Evolutionary conservation across 2,113 vertebrate species (phyloP), one percentile per base, ranked within the genome.

Genomic region (Struthio camelus): DNA sequence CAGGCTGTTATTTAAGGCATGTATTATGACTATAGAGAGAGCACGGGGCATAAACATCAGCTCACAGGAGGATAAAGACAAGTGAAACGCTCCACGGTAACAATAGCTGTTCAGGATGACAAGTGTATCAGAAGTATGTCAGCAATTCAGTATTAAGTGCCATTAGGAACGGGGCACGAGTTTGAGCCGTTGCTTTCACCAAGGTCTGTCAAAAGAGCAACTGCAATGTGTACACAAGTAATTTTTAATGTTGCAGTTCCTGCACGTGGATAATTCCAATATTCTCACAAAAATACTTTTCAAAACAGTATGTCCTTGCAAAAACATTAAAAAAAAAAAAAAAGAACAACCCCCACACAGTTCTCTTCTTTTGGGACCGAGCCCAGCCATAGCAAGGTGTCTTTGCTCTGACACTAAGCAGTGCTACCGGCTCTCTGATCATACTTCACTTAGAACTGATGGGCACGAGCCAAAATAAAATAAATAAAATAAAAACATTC

Each of bases 1-100:
- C 72, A 80, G 50, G 38, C 18, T 79, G 92, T 90, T 94, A 94
- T 90, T 96, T 94, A 90, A 81, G 69, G 90, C 42, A 80, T 2
- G 6, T 23, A 66, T 77, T 75, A 75, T 16, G 24, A 77, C 30
- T 54, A 59, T 11, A 80, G 67, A 70, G 44, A 76, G 50, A 77
- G 64, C 72, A 78, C 0, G 8, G 50, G 64, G 59, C 50, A 85
- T 1, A 81, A 61, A 90, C 28, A 64, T 11, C 64, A 86, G 46
- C 69, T 84, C 65, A 69, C 0, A 0, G 56, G 40, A 48, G 67
- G 69, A 53, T 48, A 19, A 95, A 77, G 64, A 84, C 65, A 78
- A 88, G 73, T 3, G 4, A 93, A 75, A 40, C 5, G 4, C 23
- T 42, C 80, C 48, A 16, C 6, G 17, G 64, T 61, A 90, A 64